Percentiles rank a stretch among this genome's conserved stretches.
Evolutionary conservation across 2,888 invertebrate species (phyloP).

Genomic region (Synanthedon andrenaeformis): DNA sequence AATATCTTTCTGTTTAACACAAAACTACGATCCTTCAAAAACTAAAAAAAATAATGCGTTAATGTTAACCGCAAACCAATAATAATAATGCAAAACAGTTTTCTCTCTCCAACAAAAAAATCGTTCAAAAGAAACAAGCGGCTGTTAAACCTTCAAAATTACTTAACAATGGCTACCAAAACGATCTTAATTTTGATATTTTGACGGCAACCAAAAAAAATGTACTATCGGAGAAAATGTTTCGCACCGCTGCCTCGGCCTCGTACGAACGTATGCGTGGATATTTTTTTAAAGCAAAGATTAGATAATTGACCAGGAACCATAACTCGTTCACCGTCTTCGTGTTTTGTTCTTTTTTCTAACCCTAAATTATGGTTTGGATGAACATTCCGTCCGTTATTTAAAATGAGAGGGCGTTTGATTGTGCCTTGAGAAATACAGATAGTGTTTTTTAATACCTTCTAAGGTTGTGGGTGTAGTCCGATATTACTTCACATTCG

Average conservation of each 20-base stretch:
- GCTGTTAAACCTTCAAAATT: conserved; percentile 4
- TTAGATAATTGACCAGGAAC: neutral
- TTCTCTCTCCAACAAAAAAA: neutral
- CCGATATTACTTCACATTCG: no score
- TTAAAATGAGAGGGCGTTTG: conserved; percentile 10
- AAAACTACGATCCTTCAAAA: no score
- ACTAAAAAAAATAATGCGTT: no score
- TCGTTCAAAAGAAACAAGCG: neutral
- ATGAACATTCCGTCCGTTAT: conserved; percentile 9
- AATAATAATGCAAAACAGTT: neutral
- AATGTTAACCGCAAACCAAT: no score
- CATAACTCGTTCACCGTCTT: conserved; percentile 8
- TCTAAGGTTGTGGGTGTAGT: no score
- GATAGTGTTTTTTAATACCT: conserved; percentile 4
- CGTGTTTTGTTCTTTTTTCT: conserved; percentile 8
- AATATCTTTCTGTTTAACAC: no score
- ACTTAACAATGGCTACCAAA: conserved; percentile 10
- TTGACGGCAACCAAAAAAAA: neutral
- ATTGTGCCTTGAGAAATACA: conserved; percentile 2
- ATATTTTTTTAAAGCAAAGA: neutral
- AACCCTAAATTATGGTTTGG: conserved; percentile 12
- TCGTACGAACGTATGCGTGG: neutral
- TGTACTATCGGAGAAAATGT: conserved; percentile 13
- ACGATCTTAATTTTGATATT: neutral
- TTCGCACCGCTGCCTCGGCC: conserved; percentile 14